These are phyloP conservation scores for Dipodomys ordii DNA, from an alignment of 2,113 vertebrate genomes.

Conservation along the genomic window DNA sequence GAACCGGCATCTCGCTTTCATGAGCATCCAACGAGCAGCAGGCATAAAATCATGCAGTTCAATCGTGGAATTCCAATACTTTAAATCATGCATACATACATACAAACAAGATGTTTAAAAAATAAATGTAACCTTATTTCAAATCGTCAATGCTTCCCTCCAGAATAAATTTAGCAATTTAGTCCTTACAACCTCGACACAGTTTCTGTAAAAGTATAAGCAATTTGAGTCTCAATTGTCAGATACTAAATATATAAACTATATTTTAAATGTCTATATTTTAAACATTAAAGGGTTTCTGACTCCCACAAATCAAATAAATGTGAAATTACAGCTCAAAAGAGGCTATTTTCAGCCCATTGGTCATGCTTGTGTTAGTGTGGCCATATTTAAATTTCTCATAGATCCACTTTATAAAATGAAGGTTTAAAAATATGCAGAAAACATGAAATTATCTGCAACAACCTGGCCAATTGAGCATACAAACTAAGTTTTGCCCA, in stretches of 20 bases:
- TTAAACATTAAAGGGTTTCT: slow-evolving; percentile 80
- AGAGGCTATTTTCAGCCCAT: slow-evolving; percentile 66
- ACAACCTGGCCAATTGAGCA: neutral
- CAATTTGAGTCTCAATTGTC: slow-evolving; percentile 85
- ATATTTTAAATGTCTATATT: slow-evolving; percentile 71
- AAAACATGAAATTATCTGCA: slow-evolving; percentile 55
- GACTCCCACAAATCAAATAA: slow-evolving; percentile 78
- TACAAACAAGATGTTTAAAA: slow-evolving; percentile 87
- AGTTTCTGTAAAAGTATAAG: slow-evolving; percentile 81
- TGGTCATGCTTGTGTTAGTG: slow-evolving; percentile 51
- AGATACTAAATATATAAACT: slow-evolving; percentile 81
- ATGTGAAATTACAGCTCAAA: slow-evolving; percentile 75
- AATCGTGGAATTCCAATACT: slow-evolving; percentile 84
- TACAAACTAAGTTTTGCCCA: neutral
- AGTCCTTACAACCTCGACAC: slow-evolving; percentile 83
- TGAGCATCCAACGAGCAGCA: slow-evolving; percentile 78
- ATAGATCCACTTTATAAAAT: slow-evolving; percentile 52
- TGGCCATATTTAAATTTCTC: slow-evolving; percentile 57
- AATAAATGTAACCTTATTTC: slow-evolving; percentile 88
- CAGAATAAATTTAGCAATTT: slow-evolving; percentile 87
- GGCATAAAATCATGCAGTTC: slow-evolving; percentile 85
- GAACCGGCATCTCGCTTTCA: slow-evolving; percentile 81
- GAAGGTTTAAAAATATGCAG: slow-evolving; percentile 3
- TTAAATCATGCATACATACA: slow-evolving; percentile 87
- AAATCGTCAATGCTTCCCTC: slow-evolving; percentile 79